Evolutionary conservation across 2,113 vertebrate genomes (phyloP), one percentile per base, ranked within the genome.

Genomic region (Cardinalis cardinalis): DNA sequence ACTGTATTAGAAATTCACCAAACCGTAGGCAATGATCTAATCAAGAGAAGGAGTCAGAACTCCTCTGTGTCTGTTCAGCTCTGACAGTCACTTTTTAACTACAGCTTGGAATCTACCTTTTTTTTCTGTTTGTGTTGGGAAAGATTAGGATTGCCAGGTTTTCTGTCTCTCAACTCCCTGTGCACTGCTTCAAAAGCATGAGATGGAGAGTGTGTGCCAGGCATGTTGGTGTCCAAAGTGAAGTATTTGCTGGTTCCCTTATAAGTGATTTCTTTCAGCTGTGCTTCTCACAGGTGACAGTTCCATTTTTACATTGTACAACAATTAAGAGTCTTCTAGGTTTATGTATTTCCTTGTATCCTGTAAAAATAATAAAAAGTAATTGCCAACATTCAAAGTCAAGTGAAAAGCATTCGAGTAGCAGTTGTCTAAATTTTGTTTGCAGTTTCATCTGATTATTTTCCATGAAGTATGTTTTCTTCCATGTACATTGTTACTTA

Each of bases 1-100:
- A 59, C 44, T 26, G 6, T 78, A 80, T 85, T 83, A 81, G 88
- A 92, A 96, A 95, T 86, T 91, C 72, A 91, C 44, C 74, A 89
- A 75, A 70, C 73, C 63, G 91, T 91, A 95, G 90, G 80, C 58
- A 81, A 84, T 73, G 56, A 88, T 78, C 82, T 95, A 77, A 93
- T 89, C 55, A 79, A 85, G 72, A 41, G 56, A 38, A 56, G 59
- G 56, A 85, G 28, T 71, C 5, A 9, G 71, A 92, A 69, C 60
- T 70, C 31, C 49, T 92, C 41, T 93, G 28, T 84, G 82, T 85
- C 76, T 89, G 63, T 87, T 73, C 83, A 75, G 26, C 44, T 88
- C 94, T 89, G 88, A 65, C 1, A 10, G 71, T 91, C 92, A 84
- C 60, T 61, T 63, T 86, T 49, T 49, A 88, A 32, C 36, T 71